These are phyloP conservation scores for Caloenas nicobarica DNA, from an alignment of 2,113 vertebrate species.

Conservation along the genomic window DNA sequence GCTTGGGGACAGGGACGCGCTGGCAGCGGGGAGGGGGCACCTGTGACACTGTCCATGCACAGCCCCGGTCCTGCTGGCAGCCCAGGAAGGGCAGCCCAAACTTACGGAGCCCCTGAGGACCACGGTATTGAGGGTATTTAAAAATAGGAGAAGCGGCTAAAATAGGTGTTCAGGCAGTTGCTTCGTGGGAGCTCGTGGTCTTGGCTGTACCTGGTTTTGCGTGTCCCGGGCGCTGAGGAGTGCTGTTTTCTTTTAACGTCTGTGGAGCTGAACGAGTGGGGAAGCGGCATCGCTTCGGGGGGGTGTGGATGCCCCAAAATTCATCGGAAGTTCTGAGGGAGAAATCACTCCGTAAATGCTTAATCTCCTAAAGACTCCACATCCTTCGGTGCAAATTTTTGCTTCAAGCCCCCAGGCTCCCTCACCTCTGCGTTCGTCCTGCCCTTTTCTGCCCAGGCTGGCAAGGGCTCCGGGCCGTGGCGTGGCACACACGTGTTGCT, in stretches of 20 bases:
- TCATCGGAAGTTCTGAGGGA: accelerated
- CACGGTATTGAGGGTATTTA: background rate
- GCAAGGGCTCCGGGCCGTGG: too few species aligned
- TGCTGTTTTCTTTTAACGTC: accelerated
- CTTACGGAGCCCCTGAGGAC: background rate
- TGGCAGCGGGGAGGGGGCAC: background rate
- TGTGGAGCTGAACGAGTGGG: background rate
- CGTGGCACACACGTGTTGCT: too few species aligned
- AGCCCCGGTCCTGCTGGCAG: background rate
- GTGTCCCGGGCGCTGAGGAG: background rate
- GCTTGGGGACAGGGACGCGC: accelerated
- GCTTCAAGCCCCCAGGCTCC: too few species aligned
- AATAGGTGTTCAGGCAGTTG: background rate
- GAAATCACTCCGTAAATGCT: background rate
- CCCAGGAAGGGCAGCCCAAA: background rate
- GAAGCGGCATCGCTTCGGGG: accelerated
- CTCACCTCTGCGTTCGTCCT: too few species aligned
- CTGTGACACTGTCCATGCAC: accelerated
- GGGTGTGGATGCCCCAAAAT: background rate
- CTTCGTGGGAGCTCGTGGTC: background rate
- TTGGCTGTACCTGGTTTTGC: background rate
- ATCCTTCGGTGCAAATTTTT: accelerated
- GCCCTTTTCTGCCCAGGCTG: too few species aligned
- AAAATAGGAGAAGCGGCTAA: background rate
- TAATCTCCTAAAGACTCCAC: accelerated